These are phyloP conservation scores for Hirtodrosophila confusa DNA, from an alignment of 2,888 invertebrate genomes.

Conservation along the genomic window DNA sequence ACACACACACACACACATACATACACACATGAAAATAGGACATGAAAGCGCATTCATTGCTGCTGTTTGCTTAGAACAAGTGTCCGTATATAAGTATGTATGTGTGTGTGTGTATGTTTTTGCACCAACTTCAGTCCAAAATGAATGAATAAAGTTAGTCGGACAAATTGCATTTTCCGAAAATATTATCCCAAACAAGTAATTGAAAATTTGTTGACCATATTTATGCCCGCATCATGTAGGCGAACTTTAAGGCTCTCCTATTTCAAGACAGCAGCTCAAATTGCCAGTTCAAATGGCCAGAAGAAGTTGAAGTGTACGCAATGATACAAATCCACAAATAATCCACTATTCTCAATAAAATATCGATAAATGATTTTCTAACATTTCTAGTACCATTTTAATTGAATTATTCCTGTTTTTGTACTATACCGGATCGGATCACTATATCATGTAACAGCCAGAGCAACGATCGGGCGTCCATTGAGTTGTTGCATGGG, in stretches of 20 bases:
- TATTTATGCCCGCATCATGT: slow-evolving; percentile 61
- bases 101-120: slow-evolving; percentile 12
- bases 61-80: slow-evolving; percentile 55
- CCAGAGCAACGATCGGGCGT: too few species aligned
- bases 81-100: slow-evolving; percentile 24
- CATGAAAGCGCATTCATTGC: slow-evolving; percentile 55
- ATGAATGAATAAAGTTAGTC: slow-evolving; percentile 77
- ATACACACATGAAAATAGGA: slow-evolving; percentile 26
- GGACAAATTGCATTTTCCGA: slow-evolving; percentile 80
- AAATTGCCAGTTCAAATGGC: slow-evolving; percentile 23
- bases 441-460: too few species aligned
- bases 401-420: too few species aligned
- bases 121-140: slow-evolving; percentile 50
- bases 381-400: too few species aligned
- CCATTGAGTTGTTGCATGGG: too few species aligned
- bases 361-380: too few species aligned
- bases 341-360: too few species aligned
- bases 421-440: too few species aligned
- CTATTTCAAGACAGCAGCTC: slow-evolving; percentile 9
- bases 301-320: not conserved
- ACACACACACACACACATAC: slow-evolving; percentile 10
- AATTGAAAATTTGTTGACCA: slow-evolving; percentile 75
- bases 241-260: slow-evolving; percentile 21
- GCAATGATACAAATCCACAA: not conserved
- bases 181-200: slow-evolving; percentile 80